These are phyloP conservation scores for Lucinisca nassula DNA, from an alignment of 2,888 invertebrate species.

Conservation along the genomic window DNA sequence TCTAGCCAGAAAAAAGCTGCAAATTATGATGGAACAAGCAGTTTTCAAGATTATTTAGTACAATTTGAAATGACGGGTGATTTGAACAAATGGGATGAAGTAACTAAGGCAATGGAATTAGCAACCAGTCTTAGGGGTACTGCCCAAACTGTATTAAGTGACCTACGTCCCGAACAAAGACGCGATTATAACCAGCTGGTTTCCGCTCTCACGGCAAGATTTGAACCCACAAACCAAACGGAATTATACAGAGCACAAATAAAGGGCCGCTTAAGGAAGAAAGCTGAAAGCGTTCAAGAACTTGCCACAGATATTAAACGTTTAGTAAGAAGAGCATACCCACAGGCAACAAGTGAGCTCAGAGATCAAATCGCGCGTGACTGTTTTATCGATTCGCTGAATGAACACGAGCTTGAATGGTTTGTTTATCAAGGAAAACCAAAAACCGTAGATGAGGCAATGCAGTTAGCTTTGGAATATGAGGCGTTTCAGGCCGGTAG, in stretches of 20 bases:
- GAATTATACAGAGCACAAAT: conserved; percentile 34
- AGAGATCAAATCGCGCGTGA: background rate
- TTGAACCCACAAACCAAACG: conserved; percentile 26
- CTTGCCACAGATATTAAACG: conserved; percentile 25
- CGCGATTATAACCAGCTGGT: conserved; percentile 24
- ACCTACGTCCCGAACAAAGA: background rate
- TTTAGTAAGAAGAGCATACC: conserved; percentile 19
- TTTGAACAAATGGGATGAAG: conserved; percentile 26
- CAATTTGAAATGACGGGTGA: conserved; percentile 30
- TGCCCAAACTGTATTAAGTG: conserved; percentile 28
- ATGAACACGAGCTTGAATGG: conserved; percentile 7
- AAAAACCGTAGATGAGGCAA: conserved; percentile 7
- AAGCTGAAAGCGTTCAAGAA: conserved; percentile 24
- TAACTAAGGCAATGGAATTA: conserved; percentile 21
- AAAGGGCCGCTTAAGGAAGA: conserved; percentile 2
- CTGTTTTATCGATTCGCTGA: background rate
- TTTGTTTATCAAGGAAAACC: conserved; percentile 8
- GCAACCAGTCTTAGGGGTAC: conserved; percentile 25
- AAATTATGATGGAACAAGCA: conserved; percentile 21
- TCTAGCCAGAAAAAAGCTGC: conserved; percentile 10
- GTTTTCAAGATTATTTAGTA: conserved; percentile 31
- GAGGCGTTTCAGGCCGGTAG: conserved; percentile 8
- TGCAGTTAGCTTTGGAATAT: background rate
- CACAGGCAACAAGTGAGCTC: conserved; percentile 6
- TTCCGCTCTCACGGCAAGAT: conserved; percentile 7